A percentile compares a stretch with the other conserved stretches of the same genome.
Conservation (phyloP, 92 coral and sea anemone species). For the Parazoanthus atlanticus region DNA sequence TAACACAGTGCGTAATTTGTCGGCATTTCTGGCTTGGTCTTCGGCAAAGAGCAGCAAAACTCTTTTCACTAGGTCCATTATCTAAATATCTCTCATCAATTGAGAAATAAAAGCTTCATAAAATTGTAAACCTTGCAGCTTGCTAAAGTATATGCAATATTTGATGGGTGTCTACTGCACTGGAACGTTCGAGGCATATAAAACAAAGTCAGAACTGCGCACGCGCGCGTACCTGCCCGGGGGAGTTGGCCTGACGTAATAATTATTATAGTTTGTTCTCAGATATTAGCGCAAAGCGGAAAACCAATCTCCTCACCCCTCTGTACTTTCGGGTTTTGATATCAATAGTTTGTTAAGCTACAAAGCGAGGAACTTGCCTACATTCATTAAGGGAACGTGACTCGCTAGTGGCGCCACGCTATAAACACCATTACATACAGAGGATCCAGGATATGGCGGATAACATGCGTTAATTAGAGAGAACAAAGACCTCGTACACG, state of each 20-base stretch:
- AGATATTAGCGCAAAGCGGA: background rate
- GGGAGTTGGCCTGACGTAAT: background rate
- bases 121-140: background rate
- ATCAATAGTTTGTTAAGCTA: too few species aligned
- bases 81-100: background rate
- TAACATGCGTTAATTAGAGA: too few species aligned
- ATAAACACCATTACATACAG: too few species aligned
- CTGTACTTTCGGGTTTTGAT: too few species aligned
- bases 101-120: too few species aligned
- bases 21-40: conserved; percentile 65
- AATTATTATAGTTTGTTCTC: background rate
- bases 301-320: too few species aligned
- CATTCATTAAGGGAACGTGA: too few species aligned
- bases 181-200: background rate
- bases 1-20: conserved; percentile 73
- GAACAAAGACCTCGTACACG: too few species aligned
- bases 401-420: too few species aligned
- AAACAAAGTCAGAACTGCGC: background rate
- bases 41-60: conserved; percentile 67
- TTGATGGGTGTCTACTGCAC: background rate
- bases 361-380: too few species aligned
- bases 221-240: background rate
- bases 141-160: background rate
- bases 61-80: conserved; percentile 41
- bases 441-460: too few species aligned